phyloP scores from a whole-genome alignment of 2,797 vertebrate genomes.

The Poeciliopsis infans region DNA sequence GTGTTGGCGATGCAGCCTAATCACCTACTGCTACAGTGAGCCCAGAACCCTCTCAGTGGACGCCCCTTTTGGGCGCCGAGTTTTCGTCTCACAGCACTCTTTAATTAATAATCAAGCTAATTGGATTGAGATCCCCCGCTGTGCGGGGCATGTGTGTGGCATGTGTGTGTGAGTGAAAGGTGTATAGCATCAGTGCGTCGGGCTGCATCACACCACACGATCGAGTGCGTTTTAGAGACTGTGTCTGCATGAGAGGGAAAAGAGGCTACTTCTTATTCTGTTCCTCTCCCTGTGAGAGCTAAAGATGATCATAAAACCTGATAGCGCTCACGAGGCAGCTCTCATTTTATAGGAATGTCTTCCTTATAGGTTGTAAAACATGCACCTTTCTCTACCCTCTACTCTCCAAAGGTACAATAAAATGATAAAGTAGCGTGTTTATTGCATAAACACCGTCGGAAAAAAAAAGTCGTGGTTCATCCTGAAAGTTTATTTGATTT shows the following conservation, averaged over 20 bases:
- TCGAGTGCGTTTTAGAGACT: conserved; percentile 23
- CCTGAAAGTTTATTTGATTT: conserved; percentile 52
- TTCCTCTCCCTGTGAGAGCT: conserved; percentile 58
- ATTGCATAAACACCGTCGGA: conserved; percentile 61
- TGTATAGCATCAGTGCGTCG: conserved; percentile 40
- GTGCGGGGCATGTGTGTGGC: conserved; percentile 48
- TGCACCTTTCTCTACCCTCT: conserved; percentile 62
- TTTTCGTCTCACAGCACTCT: conserved; percentile 72
- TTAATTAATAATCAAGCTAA: conserved; percentile 83
- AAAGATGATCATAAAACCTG: conserved; percentile 72
- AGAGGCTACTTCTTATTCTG: conserved; percentile 51
- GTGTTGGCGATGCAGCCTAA: conserved; percentile 59
- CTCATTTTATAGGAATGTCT: conserved; percentile 73
- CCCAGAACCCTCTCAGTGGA: conserved; percentile 70
- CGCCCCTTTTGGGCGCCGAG: conserved; percentile 67
- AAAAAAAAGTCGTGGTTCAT: conserved; percentile 44
- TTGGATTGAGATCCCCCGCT: conserved; percentile 76
- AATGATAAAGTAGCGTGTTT: conserved; percentile 59
- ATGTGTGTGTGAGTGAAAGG: conserved; percentile 27
- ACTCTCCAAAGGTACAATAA: conserved; percentile 66
- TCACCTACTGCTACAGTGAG: conserved; percentile 69
- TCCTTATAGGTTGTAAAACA: conserved; percentile 71
- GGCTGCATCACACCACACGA: conserved; percentile 21
- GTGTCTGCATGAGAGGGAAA: conserved; percentile 23
- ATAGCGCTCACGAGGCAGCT: conserved; percentile 74